Base-by-base conservation (phyloP, 2,888 invertebrate species). In the Polymixis lichenea region DNA sequence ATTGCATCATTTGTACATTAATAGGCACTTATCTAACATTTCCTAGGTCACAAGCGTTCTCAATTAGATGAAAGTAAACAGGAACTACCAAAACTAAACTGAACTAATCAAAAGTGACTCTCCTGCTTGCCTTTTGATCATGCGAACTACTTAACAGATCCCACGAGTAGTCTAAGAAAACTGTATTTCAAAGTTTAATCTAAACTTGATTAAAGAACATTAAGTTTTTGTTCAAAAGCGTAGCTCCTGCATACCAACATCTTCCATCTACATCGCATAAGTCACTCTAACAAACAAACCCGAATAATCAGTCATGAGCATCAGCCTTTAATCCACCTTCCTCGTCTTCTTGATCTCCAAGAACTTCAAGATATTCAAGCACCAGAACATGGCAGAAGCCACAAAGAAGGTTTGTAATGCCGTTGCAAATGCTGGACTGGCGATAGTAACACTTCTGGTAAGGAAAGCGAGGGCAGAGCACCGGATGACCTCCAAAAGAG, bases 341-440 rank as follows among this genome's bases (percentile, higher is more conserved):
- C 79, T 92, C 38, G 95, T 95, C 69, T 94, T 94, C 85, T 95
- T 96, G 49, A 97, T 96, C 89, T 97, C 97, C 68, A 97, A 89
- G 19, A 97, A 92, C 82, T 97, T 97, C 82, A 97, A 89, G 55
- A 97, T 97, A 83, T 97, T 97, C n/a, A 97, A 90, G 38, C 97
- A 95, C 97, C 97, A 97, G 94, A 97, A 97, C 90, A 97, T 94
- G 0, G 97, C 97, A 0, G 97, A 97, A 0, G 95, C 89, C 2
- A 97, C 95, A 85, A 97, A 97, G 91, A 97, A 97, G n/a, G 96
- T 91, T 89, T 97, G 97, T 6, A 97, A 89, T 0, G 93, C 90
- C 3, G 97, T 95, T 25, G 97, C 93, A 0, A 95, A 77, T 0
- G 90, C 92, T 51, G 94, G 93, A 71, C 94, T 94, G 43, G 95